Evolutionary conservation across 2,797 vertebrate genomes (phyloP).

Genomic region (Pseudochromis fuscus): DNA sequence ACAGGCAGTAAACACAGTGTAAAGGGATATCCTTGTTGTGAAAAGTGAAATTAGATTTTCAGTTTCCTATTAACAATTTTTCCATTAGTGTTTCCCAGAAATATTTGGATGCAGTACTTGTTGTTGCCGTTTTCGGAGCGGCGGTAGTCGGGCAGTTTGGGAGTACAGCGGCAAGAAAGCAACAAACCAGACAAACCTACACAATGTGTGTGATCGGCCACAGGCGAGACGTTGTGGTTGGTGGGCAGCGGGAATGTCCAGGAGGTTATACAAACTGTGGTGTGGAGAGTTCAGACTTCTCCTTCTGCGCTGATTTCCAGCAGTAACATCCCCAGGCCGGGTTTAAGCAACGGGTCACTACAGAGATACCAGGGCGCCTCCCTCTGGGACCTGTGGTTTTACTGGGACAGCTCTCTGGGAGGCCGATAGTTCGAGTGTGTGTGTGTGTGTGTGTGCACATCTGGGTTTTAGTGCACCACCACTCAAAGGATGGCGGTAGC

Average conservation of each 20-base stretch:
- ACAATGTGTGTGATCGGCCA: constrained; percentile 27
- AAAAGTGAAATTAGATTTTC: constrained; percentile 50
- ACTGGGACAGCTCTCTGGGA: constrained; percentile 59
- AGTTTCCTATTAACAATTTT: constrained; percentile 39
- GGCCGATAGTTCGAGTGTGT: constrained; percentile 52
- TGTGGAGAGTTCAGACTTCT: constrained; percentile 30
- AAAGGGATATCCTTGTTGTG: constrained; percentile 46
- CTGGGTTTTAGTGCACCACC: constrained; percentile 44
- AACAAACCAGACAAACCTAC: constrained; percentile 17
- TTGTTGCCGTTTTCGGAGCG: constrained; percentile 32
- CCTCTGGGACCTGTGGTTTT: constrained; percentile 74
- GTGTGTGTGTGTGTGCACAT: constrained; percentile 48
- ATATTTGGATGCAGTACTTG: constrained; percentile 1
- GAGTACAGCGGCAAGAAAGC: not conserved
- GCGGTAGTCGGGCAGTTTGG: constrained; percentile 6
- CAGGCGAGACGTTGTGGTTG: constrained; percentile 26
- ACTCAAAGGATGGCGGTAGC: constrained; percentile 52
- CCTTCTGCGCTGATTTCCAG: constrained; percentile 20
- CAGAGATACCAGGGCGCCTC: constrained; percentile 69
- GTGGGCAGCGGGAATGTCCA: constrained; percentile 26
- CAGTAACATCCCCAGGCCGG: constrained; percentile 56
- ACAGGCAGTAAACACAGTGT: constrained; percentile 36
- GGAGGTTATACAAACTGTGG: constrained; percentile 26
- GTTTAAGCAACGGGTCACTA: constrained; percentile 69
- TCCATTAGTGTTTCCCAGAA: constrained; percentile 32